A percentile compares a stretch with the other conserved stretches of the same genome.
phyloP scores from a whole-genome alignment of 2,888 invertebrate species.

The Bugula neritina region DNA sequence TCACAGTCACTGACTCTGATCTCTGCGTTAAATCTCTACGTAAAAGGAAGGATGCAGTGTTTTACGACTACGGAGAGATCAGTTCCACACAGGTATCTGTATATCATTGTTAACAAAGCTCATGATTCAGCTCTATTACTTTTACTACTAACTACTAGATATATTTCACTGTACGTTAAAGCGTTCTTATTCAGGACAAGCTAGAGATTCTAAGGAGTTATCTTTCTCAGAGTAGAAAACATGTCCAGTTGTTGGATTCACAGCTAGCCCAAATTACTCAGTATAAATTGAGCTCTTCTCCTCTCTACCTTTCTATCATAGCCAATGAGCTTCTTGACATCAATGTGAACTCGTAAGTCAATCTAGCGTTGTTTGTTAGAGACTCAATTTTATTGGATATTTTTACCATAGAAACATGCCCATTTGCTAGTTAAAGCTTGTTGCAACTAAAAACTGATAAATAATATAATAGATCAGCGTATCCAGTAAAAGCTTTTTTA shows the following conservation, averaged over 20 bases:
- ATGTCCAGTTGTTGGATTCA: constrained; percentile 30
- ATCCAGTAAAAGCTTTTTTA: no score
- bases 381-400: no score
- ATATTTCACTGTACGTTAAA: no score
- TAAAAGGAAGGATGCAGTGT: constrained; percentile 37
- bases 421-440: no score
- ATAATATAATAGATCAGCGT: no score
- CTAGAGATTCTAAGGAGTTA: constrained; percentile 36
- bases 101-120: no score
- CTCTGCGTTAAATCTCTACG: constrained; percentile 37
- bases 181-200: constrained; percentile 27
- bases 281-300: constrained; percentile 35
- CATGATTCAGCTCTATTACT: no score
- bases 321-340: constrained; percentile 39
- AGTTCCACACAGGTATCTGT: not conserved
- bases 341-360: constrained; percentile 31
- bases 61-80: not conserved
- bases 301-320: constrained; percentile 40
- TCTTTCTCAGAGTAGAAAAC: constrained; percentile 35
- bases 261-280: constrained; percentile 35
- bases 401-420: no score
- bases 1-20: constrained; percentile 43
- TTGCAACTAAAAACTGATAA: no score
- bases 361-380: no score
- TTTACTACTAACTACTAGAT: no score